Evolutionary conservation across 2,113 vertebrate species (phyloP).

Genomic region (Sphaerodactylus townsendi): DNA sequence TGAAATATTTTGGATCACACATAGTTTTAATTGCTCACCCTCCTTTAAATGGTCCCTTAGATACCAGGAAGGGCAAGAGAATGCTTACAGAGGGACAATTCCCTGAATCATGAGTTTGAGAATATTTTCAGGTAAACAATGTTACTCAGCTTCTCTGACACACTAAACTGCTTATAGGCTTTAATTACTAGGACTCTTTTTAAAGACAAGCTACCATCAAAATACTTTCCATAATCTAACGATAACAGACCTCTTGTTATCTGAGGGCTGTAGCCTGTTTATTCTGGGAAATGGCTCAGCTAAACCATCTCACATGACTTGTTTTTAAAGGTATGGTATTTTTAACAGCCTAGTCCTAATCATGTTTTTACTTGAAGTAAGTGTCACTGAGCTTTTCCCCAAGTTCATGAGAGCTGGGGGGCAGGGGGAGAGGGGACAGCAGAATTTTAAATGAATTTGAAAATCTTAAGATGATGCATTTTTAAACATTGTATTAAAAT

Average conservation of each 20-base stretch:
- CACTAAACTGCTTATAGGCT: background rate
- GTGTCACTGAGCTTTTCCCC: background rate
- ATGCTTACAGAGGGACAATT: background rate
- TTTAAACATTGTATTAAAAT: background rate
- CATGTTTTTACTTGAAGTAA: background rate
- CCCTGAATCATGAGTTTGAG: background rate
- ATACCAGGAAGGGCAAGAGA: background rate
- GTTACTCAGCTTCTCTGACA: background rate
- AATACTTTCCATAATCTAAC: background rate
- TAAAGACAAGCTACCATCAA: conserved; percentile 2
- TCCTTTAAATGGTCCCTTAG: background rate
- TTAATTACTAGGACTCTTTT: conserved; percentile 19
- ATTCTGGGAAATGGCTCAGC: background rate
- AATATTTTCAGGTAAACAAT: background rate
- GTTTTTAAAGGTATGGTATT: background rate
- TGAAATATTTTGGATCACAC: background rate
- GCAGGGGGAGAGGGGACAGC: too few relatives aligned
- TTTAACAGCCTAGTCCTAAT: background rate
- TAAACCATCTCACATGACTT: background rate
- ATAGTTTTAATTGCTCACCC: background rate
- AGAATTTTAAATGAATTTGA: too few relatives aligned
- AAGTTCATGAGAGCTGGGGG: background rate
- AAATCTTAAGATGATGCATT: background rate
- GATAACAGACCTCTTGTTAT: background rate
- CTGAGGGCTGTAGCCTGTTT: conserved; percentile 14